Evolutionary conservation across 2,888 invertebrate genomes (phyloP).

Genomic region (Cistogaster globosa): DNA sequence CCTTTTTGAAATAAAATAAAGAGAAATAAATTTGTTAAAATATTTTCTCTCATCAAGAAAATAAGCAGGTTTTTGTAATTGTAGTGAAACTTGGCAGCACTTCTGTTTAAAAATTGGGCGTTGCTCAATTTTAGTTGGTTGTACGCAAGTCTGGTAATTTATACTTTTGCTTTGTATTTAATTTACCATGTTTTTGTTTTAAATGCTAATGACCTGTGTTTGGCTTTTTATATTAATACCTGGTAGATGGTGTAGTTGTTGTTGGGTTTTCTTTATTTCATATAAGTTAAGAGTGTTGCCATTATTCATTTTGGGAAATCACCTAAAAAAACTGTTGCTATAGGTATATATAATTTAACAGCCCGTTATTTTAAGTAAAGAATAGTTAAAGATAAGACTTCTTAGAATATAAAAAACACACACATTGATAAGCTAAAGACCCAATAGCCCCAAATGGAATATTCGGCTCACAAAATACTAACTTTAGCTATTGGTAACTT

Average conservation of each 20-base stretch:
- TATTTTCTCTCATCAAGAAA: background rate
- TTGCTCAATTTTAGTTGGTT: slow-evolving; percentile 66
- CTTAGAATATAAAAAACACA: too few species aligned
- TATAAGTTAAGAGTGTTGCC: slow-evolving; percentile 21
- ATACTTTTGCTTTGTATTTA: background rate
- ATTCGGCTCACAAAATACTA: too few species aligned
- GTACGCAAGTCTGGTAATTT: slow-evolving; percentile 65
- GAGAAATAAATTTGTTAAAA: background rate
- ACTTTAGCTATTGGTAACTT: too few species aligned
- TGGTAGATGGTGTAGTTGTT: slow-evolving; percentile 31
- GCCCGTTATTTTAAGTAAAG: too few species aligned
- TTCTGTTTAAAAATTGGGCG: slow-evolving; percentile 71
- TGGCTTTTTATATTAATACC: slow-evolving; percentile 37
- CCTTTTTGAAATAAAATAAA: slow-evolving; percentile 24
- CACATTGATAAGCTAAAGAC: too few species aligned
- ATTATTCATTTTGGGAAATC: background rate
- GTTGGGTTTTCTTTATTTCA: slow-evolving; percentile 31
- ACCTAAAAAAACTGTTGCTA: too few species aligned
- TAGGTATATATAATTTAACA: too few species aligned
- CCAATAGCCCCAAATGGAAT: too few species aligned
- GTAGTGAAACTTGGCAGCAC: slow-evolving; percentile 77
- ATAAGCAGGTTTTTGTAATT: slow-evolving; percentile 29
- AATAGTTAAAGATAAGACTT: too few species aligned
- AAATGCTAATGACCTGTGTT: slow-evolving; percentile 62
- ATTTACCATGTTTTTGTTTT: slow-evolving; percentile 31